phyloP scores from a whole-genome alignment of 1,140 invertebrate genomes.

The Lordiphosa mommai region DNA sequence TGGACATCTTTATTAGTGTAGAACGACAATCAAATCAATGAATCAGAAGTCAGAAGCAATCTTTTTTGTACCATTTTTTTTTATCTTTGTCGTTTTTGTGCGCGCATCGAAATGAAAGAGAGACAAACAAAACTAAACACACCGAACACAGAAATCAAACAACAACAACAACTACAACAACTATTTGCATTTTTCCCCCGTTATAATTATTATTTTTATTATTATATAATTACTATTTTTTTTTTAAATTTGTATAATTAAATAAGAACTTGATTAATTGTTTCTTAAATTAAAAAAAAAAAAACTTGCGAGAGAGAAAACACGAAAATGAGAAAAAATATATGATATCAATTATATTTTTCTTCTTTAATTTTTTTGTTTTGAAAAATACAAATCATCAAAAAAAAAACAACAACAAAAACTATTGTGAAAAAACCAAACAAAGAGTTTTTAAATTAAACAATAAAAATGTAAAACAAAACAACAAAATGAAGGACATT shows the following conservation, averaged over 20 bases:
- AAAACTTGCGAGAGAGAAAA: conserved; percentile 56
- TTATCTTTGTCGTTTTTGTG: conserved; percentile 32
- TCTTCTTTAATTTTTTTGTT: conserved; percentile 66
- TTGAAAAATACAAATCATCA: conserved; percentile 48
- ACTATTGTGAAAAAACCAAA: conserved; percentile 74
- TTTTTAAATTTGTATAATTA: conserved; percentile 74
- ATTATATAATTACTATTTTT: conserved; percentile 76
- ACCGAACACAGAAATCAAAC: conserved; percentile 17
- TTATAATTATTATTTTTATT: conserved; percentile 75
- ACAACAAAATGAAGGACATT: conserved; percentile 13
- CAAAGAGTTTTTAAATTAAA: conserved; percentile 75
- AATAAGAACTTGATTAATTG: conserved; percentile 73
- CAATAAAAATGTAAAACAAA: conserved; percentile 73
- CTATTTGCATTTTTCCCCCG: conserved; percentile 69
- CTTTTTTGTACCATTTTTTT: background rate
- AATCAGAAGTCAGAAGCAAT: conserved; percentile 4
- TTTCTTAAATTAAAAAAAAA: conserved; percentile 69
- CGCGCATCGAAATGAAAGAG: conserved; percentile 29
- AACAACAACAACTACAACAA: conserved; percentile 34
- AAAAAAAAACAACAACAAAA: conserved; percentile 35
- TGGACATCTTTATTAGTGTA: conserved; percentile 29
- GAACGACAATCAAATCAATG: conserved; percentile 39
- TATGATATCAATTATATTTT: conserved; percentile 66
- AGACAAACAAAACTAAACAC: conserved; percentile 20
- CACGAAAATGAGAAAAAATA: conserved; percentile 57